A percentile compares a stretch with the other conserved stretches of the same genome.
Conservation (phyloP, 2,888 invertebrate genomes). For the Polyommatus icarus region DNA sequence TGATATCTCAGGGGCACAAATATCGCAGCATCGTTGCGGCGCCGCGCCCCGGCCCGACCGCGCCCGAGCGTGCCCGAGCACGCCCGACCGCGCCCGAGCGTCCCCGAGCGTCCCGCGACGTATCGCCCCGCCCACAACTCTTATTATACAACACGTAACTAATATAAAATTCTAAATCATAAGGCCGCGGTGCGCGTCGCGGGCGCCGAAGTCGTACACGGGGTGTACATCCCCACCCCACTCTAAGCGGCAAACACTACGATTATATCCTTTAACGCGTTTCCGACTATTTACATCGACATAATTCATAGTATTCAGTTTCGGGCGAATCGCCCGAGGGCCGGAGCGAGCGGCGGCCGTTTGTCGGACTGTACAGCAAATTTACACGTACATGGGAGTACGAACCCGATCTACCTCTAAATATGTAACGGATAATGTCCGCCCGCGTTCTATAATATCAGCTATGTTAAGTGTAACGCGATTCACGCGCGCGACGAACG, state of each 20-base stretch:
- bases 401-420: constrained; percentile 76
- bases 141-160: constrained; percentile 31
- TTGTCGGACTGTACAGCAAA: constrained; percentile 67
- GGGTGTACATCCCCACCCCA: constrained; percentile 48
- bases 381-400: constrained; percentile 77
- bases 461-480: constrained; percentile 73
- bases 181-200: constrained; percentile 29
- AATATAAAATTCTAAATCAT: constrained; percentile 33
- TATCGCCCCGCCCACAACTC: constrained; percentile 28
- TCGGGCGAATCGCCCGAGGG: constrained; percentile 56
- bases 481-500: constrained; percentile 63
- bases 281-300: constrained; percentile 76
- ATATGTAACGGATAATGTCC: constrained; percentile 63
- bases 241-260: constrained; percentile 60
- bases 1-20: constrained; percentile 78
- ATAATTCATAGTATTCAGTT: constrained; percentile 67
- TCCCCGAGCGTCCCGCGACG: constrained; percentile 44
- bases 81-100: constrained; percentile 34
- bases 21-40: constrained; percentile 75
- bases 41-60: constrained; percentile 37
- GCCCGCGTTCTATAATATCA: constrained; percentile 77
- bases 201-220: constrained; percentile 35
- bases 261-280: constrained; percentile 69
- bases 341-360: constrained; percentile 56
- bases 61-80: constrained; percentile 5